Evolutionary conservation across 1,140 invertebrate genomes (phyloP).

Genomic region (Pentalonia nigronervosa): DNA sequence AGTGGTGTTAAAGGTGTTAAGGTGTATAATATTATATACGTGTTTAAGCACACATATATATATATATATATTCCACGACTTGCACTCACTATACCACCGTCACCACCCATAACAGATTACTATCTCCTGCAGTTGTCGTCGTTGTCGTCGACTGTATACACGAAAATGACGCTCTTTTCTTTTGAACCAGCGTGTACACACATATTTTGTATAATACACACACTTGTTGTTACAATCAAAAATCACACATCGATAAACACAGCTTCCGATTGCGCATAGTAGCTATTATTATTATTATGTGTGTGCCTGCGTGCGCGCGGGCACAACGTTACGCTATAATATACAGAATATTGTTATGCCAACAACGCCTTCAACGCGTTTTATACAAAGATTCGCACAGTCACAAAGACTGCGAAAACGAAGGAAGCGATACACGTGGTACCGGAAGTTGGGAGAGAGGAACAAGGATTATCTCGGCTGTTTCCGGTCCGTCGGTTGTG

Average conservation of each 20-base stretch:
- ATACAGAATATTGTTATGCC: constrained; percentile 32
- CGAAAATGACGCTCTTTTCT: background rate
- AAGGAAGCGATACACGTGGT: background rate
- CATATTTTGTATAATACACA: background rate
- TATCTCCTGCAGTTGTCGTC: background rate
- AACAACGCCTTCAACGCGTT: background rate
- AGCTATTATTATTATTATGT: background rate
- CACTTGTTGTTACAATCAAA: constrained; percentile 31
- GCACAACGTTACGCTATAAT: background rate
- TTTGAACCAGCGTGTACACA: background rate
- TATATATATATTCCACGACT: background rate
- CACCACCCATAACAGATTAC: background rate
- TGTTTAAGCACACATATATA: background rate
- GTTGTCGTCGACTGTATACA: background rate
- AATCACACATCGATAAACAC: constrained; percentile 43
- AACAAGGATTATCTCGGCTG: constrained; percentile 35
- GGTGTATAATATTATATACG: background rate
- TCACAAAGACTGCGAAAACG: background rate
- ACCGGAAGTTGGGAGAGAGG: constrained; percentile 10
- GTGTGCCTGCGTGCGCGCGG: background rate
- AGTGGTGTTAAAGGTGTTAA: constrained; percentile 4
- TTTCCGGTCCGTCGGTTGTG: constrained; percentile 47
- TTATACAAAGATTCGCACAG: background rate
- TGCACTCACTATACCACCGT: background rate
- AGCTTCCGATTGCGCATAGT: background rate